Base-by-base conservation (phyloP, 2,888 invertebrate species). In the Hoplodrina ambigua region DNA sequence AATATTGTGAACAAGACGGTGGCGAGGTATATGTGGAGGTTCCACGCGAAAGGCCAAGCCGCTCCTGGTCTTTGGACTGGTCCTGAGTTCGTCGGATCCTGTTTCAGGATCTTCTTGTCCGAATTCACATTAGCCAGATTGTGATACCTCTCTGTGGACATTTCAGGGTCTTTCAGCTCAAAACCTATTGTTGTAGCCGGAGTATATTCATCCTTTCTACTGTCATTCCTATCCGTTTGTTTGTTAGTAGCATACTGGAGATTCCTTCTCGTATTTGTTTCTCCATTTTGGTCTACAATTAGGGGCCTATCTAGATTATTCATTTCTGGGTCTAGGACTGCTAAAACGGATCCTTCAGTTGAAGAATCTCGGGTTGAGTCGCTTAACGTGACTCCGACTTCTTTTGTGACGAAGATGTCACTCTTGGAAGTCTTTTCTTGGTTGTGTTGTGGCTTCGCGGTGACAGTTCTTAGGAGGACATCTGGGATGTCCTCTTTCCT, bases 41-140 rank as follows among this genome's bases (percentile, higher is more conserved):
- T 98, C 99, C 99, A 99, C 2, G 98, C 98, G 80, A 98, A 97
- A 0, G 97, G 97, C 97, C 98, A 98, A 0, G 97, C 97, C 0
- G 96, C 96, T 2, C 96, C 96, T 1, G 96, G 94, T 20, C 96
- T 91, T 80, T 96, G 96, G 0, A 96, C 89, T 0, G 94, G 92
- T 1, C 92, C 93, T 62, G 85, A 91, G 44, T 87, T 91, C 76
- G 96, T 96, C 0, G 89, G 74, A 68, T 96, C 94, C 69, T 94
- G 94, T 71, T 95, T 94, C 46, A 94, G 78, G 30, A 92, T 90
- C 84, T 96, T 96, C 85, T 94, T 96, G 83, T 95, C 96, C 5
- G 94, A 94, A 86, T 97, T 97, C 0, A 96, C 96, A 81, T 97
- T 97, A 0, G 96, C 96, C 64, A 97, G 86, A 87, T 97, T 97